A percentile compares a stretch with the other conserved stretches of the same genome.
phyloP scores from a whole-genome alignment of 2,888 invertebrate species.

The Macaria liturata region DNA sequence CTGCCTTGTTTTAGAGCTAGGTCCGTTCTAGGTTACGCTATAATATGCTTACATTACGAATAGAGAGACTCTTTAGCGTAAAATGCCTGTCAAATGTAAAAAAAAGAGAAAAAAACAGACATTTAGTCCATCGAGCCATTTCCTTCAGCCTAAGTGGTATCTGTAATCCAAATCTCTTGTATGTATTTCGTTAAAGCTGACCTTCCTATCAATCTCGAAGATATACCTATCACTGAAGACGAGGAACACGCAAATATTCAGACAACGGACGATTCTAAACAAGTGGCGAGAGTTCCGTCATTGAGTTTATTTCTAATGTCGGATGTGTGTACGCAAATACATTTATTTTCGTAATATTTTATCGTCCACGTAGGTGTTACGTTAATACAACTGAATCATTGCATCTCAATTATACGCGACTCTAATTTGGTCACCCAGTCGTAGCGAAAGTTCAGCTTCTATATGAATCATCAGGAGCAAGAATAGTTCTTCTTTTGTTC shows the following conservation, averaged over 20 bases:
- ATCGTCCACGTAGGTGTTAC: conserved; percentile 27
- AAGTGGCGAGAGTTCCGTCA: conserved; percentile 30
- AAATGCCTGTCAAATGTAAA: too few relatives aligned
- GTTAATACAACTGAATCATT: conserved; percentile 29
- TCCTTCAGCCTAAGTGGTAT: too few relatives aligned
- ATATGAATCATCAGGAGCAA: conserved; percentile 42
- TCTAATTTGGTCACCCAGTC: conserved; percentile 40
- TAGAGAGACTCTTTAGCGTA: too few relatives aligned
- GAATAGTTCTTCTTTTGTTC: conserved; percentile 36
- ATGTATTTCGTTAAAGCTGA: conserved; percentile 28
- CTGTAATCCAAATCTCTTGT: not conserved
- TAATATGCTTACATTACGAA: too few relatives aligned
- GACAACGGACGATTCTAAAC: conserved; percentile 26
- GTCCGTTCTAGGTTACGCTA: too few relatives aligned
- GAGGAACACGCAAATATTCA: conserved; percentile 30
- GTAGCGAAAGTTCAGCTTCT: conserved; percentile 37
- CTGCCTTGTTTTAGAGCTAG: too few relatives aligned
- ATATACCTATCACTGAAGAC: conserved; percentile 24
- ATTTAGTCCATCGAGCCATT: too few relatives aligned
- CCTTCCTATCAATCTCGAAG: conserved; percentile 36
- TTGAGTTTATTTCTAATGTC: conserved; percentile 32
- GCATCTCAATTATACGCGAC: conserved; percentile 24
- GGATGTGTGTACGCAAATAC: conserved; percentile 13
- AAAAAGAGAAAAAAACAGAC: too few relatives aligned
- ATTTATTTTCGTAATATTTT: conserved; percentile 26